A percentile compares a stretch with the other conserved stretches of the same genome.
Conservation (phyloP, 2,888 invertebrate species). For the Nesidiocoris tenuis region DNA sequence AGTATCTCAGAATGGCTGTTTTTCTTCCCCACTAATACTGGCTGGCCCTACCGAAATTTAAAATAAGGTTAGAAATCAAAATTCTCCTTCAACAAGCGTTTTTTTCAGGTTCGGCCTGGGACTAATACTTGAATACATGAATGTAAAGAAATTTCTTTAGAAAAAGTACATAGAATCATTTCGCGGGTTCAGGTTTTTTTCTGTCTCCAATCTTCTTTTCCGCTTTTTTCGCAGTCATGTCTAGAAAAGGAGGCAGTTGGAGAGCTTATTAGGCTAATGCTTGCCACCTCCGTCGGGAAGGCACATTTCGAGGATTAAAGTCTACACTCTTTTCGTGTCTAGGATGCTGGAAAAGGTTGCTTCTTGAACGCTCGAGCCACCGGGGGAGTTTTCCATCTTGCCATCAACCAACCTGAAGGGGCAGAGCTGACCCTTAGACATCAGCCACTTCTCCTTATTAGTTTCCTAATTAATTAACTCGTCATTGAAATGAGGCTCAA, state of each 20-base stretch:
- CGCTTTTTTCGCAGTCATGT: too few relatives aligned
- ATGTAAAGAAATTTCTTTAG: too few relatives aligned
- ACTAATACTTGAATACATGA: too few relatives aligned
- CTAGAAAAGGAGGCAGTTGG: background rate
- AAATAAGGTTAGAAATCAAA: too few relatives aligned
- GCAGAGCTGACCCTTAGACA: background rate
- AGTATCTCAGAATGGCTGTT: too few relatives aligned
- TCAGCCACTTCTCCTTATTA: conserved; percentile 38
- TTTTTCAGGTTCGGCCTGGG: too few relatives aligned
- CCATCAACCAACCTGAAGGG: background rate
- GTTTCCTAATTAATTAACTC: conserved; percentile 43
- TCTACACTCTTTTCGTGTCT: conserved; percentile 33
- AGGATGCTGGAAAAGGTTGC: background rate
- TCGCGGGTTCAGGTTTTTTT: too few relatives aligned
- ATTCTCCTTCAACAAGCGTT: too few relatives aligned
- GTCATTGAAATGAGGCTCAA: background rate
- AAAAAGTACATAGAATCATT: too few relatives aligned
- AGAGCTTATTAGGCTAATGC: conserved; percentile 43
- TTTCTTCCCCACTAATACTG: too few relatives aligned
- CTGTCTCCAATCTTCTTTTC: too few relatives aligned
- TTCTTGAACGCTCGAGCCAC: background rate
- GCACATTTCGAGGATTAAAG: conserved; percentile 39
- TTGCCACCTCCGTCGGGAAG: conserved; percentile 36
- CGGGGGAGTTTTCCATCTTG: background rate
- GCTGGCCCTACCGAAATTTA: too few relatives aligned